These are phyloP conservation scores for Drosophila neocordata DNA, from an alignment of 1,140 invertebrate species.

Conservation along the genomic window DNA sequence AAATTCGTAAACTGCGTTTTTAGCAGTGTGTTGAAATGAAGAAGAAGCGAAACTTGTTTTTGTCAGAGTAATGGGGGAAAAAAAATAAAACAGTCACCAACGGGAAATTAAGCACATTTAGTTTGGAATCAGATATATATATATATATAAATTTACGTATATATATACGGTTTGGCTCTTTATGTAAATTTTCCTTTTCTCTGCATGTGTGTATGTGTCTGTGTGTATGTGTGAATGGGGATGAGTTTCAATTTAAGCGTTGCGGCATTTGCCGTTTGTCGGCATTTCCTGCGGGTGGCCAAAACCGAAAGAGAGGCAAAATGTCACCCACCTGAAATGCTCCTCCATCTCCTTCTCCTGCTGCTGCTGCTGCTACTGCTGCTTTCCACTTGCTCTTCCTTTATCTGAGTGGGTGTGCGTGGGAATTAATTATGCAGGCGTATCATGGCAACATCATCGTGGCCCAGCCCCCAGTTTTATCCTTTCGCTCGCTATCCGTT, in stretches of 20 bases:
- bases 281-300: slow-evolving; percentile 48
- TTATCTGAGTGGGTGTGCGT: slow-evolving; percentile 24
- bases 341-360: background rate
- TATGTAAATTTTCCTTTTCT: slow-evolving; percentile 54
- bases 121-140: slow-evolving; percentile 32
- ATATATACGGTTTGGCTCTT: slow-evolving; percentile 25
- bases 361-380: background rate
- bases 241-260: slow-evolving; percentile 62
- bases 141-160: background rate
- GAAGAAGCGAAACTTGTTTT: background rate
- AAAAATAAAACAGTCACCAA: slow-evolving; percentile 42
- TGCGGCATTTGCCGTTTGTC: slow-evolving; percentile 70
- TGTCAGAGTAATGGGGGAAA: background rate
- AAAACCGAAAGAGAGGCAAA: slow-evolving; percentile 18
- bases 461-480: slow-evolving; percentile 11
- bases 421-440: slow-evolving; percentile 78
- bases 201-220: slow-evolving; percentile 12
- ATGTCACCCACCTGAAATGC: slow-evolving; percentile 51
- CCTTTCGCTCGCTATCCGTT: slow-evolving; percentile 13
- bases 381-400: background rate
- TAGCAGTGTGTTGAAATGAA: background rate
- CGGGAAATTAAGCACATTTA: slow-evolving; percentile 78
- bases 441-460: slow-evolving; percentile 71
- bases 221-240: slow-evolving; percentile 18
- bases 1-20: background rate